Conservation (phyloP, 2,113 vertebrate species). For the Seriola aureovittata region DNA sequence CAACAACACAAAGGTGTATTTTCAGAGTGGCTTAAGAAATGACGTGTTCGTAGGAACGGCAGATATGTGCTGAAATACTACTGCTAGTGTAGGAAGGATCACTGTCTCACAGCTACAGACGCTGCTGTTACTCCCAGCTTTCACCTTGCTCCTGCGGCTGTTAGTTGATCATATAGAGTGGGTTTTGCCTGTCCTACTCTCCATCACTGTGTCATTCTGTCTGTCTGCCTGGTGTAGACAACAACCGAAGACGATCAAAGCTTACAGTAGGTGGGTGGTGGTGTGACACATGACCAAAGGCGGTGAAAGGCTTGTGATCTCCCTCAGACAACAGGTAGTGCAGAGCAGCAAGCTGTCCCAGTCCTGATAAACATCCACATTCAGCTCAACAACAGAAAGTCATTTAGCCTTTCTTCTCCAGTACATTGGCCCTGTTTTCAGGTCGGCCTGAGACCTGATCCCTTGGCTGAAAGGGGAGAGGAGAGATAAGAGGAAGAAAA, state of each 20-base stretch:
- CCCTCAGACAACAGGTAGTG: constrained; percentile 39
- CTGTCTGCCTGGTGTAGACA: neutral
- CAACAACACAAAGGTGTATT: constrained; percentile 19
- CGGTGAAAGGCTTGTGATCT: constrained; percentile 46
- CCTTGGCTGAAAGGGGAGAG: constrained; percentile 40
- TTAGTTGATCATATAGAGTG: neutral
- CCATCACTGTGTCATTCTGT: constrained; percentile 5
- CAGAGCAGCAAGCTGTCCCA: constrained; percentile 25
- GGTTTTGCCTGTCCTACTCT: neutral
- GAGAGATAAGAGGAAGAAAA: constrained; percentile 53
- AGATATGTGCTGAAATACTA: neutral
- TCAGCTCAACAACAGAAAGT: constrained; percentile 63
- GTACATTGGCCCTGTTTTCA: constrained; percentile 33
- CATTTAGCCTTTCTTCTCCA: constrained; percentile 58
- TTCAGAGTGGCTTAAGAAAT: constrained; percentile 8
- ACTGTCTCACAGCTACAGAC: neutral
- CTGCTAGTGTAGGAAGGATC: neutral
- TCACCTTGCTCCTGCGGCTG: neutral
- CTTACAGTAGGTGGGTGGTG: constrained; percentile 16
- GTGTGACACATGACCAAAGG: constrained; percentile 39
- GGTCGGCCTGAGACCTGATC: constrained; percentile 38
- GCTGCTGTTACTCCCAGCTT: neutral
- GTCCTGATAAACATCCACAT: constrained; percentile 68
- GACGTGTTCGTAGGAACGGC: neutral
- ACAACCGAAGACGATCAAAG: neutral